Evolutionary conservation across 2,888 invertebrate genomes (phyloP).

Genomic region (Epirrhoe alternata): DNA sequence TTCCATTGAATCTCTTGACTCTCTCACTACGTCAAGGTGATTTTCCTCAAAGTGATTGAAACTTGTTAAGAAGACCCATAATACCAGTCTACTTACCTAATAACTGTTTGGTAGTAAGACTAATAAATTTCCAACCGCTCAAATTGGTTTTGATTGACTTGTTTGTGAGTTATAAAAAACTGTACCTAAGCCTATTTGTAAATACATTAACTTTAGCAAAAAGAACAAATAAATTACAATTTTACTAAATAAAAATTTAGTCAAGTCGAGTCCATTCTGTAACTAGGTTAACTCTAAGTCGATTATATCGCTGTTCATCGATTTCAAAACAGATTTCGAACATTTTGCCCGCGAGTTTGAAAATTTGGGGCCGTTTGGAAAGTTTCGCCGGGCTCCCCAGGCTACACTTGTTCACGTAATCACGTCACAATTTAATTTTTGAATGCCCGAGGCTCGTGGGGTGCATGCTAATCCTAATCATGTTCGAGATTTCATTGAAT

Average conservation of each 20-base stretch:
- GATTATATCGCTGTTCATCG: conserved; percentile 17
- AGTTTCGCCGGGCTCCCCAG: conserved; percentile 26
- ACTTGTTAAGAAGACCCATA: too few species aligned
- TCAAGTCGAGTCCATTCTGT: not conserved
- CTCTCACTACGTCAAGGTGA: too few species aligned
- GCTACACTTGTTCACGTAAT: conserved; percentile 26
- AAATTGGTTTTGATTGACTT: too few species aligned
- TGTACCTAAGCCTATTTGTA: not conserved
- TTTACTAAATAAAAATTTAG: not conserved
- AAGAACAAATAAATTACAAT: not conserved
- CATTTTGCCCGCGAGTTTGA: conserved; percentile 18
- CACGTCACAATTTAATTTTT: conserved; percentile 34
- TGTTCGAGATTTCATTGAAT: conserved; percentile 38
- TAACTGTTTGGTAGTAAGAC: too few species aligned
- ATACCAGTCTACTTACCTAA: too few species aligned
- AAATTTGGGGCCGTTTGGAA: conserved; percentile 16
- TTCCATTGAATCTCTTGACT: too few species aligned
- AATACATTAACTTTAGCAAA: not conserved
- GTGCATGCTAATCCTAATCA: conserved; percentile 35
- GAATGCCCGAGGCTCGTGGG: conserved; percentile 30
- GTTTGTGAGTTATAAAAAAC: too few species aligned
- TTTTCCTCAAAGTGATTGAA: too few species aligned
- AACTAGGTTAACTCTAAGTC: conserved; percentile 9
- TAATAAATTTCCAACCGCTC: too few species aligned
- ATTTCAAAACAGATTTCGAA: conserved; percentile 27